Base-by-base conservation (phyloP, 2,113 vertebrate genomes). In the Vicugna pacos region DNA sequence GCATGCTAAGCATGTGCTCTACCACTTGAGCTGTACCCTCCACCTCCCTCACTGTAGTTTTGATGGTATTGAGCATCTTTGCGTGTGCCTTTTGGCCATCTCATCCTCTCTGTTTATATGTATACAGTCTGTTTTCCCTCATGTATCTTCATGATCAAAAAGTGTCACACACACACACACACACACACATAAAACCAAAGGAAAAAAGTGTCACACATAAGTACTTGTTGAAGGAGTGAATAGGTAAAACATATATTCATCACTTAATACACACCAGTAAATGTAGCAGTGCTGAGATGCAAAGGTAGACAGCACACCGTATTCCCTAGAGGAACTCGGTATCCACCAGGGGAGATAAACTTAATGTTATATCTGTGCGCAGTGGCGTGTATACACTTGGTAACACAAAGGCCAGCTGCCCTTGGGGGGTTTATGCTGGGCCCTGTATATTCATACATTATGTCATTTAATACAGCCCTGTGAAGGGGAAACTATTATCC, bases 231-330 rank as follows among this genome's bases (percentile, higher is more conserved):
- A 56, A 48, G n/a, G 24, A 83, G 16, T 50, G 52, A 90, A 85
- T 16, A 10, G 20, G 26, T 19, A 8, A n/a, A 73, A 58, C 64
- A 73, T 32, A 62, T 13, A 1, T 28, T 35, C 30, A 17, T 75
- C 16, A 4, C n/a, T 87, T 54, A 28, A 12, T 6, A 8, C 2
- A 9, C 17, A 11, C 8, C 3, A 3, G 11, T 26, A 38, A 79
- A 20, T 12, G 24, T 8, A n/a, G 26, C 6, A 9, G 12, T 11
- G 38, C 48, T 28, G 60, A 79, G 32, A 28, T 30, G 16, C 1
- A n/a, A 60, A 77, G 72, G 54, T 7, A 30, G 56, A 15, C 8
- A 38, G 62, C 15, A 42, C 35, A 2, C 3, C 0, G 0, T 1
- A 10, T 30, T 64, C 60, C 54, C 32, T 38, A 54, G 82, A 17